These are phyloP conservation scores for Bombycilla garrulus DNA, from an alignment of 2,113 vertebrate species.

Conservation along the genomic window DNA sequence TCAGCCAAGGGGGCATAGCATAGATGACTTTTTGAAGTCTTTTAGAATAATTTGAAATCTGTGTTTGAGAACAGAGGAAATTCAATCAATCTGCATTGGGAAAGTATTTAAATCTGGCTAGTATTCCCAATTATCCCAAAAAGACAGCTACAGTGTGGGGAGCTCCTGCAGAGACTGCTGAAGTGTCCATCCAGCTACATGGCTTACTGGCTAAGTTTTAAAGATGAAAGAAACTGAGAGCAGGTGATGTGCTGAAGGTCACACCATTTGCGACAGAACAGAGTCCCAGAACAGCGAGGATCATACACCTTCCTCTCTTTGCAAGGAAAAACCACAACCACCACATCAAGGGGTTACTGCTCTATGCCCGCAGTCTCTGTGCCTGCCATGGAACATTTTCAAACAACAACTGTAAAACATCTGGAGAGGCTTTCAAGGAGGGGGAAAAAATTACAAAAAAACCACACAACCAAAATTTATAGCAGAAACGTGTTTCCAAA, in stretches of 20 bases:
- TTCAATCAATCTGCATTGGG: not conserved
- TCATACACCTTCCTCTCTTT: not conserved
- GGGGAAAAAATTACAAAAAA: conserved; percentile 7
- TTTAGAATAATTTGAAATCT: not conserved
- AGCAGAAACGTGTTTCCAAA: conserved; percentile 53
- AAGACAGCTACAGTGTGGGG: not conserved
- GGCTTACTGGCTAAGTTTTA: not conserved
- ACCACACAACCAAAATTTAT: conserved; percentile 51
- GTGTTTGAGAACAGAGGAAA: not conserved
- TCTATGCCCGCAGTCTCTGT: not conserved
- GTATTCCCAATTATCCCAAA: not conserved
- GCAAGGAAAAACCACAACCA: conserved; percentile 23
- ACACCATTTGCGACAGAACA: not conserved
- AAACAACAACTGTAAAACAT: conserved; percentile 57
- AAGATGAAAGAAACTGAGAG: not conserved
- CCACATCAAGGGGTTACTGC: conserved; percentile 37
- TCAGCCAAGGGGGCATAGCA: not conserved
- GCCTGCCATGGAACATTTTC: conserved; percentile 50
- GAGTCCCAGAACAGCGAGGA: not conserved
- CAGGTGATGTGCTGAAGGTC: conserved; percentile 39
- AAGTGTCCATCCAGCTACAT: not conserved
- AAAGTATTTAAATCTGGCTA: not conserved
- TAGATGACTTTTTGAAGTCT: not conserved
- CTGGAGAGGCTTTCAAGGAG: conserved; percentile 54
- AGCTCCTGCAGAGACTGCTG: not conserved